phyloP scores from a whole-genome alignment of 2,113 vertebrate species.

The Heptranchias perlo region DNA sequence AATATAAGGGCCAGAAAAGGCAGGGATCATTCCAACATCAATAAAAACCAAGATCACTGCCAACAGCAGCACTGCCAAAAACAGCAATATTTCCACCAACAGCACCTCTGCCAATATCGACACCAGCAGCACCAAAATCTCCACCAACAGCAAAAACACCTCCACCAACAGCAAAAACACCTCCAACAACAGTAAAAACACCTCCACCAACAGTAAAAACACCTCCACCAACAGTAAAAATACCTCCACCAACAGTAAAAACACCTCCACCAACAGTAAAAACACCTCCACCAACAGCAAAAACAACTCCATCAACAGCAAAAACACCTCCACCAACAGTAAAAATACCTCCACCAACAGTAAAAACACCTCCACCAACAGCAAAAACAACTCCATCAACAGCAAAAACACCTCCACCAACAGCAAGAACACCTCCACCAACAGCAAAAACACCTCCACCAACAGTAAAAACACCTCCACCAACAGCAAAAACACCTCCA shows the following conservation, averaged over 20 bases:
- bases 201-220: too few species aligned
- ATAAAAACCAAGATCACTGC: not conserved
- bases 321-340: not conserved
- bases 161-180: not conserved
- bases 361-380: not conserved
- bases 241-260: too few species aligned
- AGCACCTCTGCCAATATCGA: not conserved
- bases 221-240: too few species aligned
- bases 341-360: too few species aligned
- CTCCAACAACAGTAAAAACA: too few species aligned
- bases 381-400: too few species aligned
- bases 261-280: not conserved
- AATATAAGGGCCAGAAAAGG: not conserved
- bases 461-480: too few species aligned
- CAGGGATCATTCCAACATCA: not conserved
- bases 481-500: not conserved
- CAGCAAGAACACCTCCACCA: not conserved
- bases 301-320: too few species aligned
- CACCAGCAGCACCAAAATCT: not conserved
- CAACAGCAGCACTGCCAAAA: not conserved
- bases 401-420: not conserved
- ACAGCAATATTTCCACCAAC: not conserved
- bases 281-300: not conserved
- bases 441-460: too few species aligned
- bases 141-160: not conserved